Evolutionary conservation across 2,113 vertebrate species (phyloP).

Genomic region (Notechis scutatus): DNA sequence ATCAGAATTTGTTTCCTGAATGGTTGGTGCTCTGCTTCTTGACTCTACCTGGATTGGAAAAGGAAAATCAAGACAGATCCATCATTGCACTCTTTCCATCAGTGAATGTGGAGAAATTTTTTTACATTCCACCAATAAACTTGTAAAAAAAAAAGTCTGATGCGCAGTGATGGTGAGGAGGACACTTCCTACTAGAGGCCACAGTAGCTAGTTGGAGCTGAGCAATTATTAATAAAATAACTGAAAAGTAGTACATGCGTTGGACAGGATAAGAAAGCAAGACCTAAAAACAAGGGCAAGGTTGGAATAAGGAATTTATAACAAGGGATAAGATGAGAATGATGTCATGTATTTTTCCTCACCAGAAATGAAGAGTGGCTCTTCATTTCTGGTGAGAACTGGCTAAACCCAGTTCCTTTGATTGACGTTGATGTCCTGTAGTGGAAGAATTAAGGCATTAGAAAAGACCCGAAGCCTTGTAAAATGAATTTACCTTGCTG

Average conservation of each 20-base stretch:
- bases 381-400: no score
- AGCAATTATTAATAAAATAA: not conserved
- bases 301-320: not conserved
- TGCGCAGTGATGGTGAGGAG: not conserved
- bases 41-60: not conserved
- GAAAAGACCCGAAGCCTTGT: not conserved
- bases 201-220: not conserved
- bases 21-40: not conserved
- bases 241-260: not conserved
- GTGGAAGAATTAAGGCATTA: not conserved
- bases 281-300: not conserved
- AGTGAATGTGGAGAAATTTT: not conserved
- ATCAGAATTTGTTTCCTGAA: not conserved
- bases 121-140: not conserved
- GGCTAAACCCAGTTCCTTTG: not conserved
- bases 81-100: not conserved
- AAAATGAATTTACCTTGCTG: not conserved
- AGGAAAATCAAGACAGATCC: not conserved
- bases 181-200: not conserved
- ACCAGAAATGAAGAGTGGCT: not conserved
- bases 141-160: not conserved
- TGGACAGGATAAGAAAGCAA: not conserved
- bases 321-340: not conserved
- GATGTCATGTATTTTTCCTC: not conserved
- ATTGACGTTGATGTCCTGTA: not conserved